Evolutionary conservation across 2,797 vertebrate genomes (phyloP).

Genomic region (Apogon hyalosoma): DNA sequence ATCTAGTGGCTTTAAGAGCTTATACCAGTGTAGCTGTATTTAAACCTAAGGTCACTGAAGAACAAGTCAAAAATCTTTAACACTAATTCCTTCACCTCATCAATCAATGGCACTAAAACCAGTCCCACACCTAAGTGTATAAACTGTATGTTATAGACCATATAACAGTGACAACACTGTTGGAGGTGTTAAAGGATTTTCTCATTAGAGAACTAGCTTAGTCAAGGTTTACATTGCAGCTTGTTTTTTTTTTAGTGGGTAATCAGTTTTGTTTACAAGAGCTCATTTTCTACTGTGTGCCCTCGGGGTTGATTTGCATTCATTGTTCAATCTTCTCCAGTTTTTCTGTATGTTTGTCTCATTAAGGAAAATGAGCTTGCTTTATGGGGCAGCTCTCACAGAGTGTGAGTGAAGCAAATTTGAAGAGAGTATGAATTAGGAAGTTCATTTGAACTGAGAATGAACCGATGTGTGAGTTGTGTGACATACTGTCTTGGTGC

Average conservation of each 20-base stretch:
- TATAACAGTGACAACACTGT: constrained; percentile 12
- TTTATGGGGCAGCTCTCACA: constrained; percentile 50
- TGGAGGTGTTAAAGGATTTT: constrained; percentile 37
- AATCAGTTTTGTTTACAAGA: constrained; percentile 72
- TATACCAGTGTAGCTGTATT: constrained; percentile 24
- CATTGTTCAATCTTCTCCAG: constrained; percentile 54
- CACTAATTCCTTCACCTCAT: constrained; percentile 68
- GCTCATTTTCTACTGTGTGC: constrained; percentile 63
- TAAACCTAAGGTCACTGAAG: constrained; percentile 58
- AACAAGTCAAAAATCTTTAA: constrained; percentile 76
- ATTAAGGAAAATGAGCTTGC: constrained; percentile 59
- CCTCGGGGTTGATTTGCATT: constrained; percentile 60
- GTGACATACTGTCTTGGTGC: constrained; percentile 15
- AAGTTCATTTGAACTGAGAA: constrained; percentile 32
- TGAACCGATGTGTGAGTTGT: constrained; percentile 29
- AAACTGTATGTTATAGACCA: constrained; percentile 24
- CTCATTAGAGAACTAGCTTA: constrained; percentile 64
- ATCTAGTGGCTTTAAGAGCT: constrained; percentile 38
- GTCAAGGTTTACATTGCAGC: constrained; percentile 67
- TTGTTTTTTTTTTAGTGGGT: constrained; percentile 38
- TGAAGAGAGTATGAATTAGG: constrained; percentile 37
- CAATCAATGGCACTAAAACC: constrained; percentile 56
- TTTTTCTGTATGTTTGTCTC: constrained; percentile 58
- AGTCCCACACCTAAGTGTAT: constrained; percentile 36
- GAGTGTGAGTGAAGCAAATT: constrained; percentile 42